Base-by-base conservation (phyloP, 1,140 invertebrate species). In the Cecropterus lyciades region DNA sequence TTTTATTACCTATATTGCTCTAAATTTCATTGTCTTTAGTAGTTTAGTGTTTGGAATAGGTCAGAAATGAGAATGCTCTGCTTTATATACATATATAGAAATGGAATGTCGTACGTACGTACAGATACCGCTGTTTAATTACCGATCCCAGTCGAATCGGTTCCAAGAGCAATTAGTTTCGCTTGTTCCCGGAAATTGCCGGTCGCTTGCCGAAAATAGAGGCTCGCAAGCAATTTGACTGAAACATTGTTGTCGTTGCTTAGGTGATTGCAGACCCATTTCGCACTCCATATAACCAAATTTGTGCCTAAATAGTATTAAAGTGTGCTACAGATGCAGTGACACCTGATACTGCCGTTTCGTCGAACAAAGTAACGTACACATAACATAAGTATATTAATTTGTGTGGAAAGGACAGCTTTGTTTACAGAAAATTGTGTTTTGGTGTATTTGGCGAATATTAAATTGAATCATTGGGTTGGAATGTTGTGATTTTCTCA, bases 111-210 rank as follows among this genome's bases (percentile, higher is more conserved):
- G 9, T 43, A 43, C n/a, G 1, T 43, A 43, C 14, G 14, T 43
- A 14, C 40, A 14, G 40, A 14, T 43, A 43, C 10, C 40, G 13
- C 40, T 37, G 9, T 55, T 55, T 55, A 55, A 55, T 55, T 55
- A 55, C 52, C 16, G 15, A 20, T 42, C 37, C 52, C 16, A 40
- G 3, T 55, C 17, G 6, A 42, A 40, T 20, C 11, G 17, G 33
- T 42, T 55, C 33, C 33, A 55, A 42, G 52, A 37, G 40, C 16
- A 55, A 42, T 55, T 55, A 55, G 52, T 40, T 40, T 37, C 52
- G 52, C 52, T 56, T 56, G 33, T 56, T 42, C 15, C 52, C 52
- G 52, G 37, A 56, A 56, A 56, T 56, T 56, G 52, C n/a, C 52
- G 52, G 16, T 42, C 16, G 16, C 16, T 56, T 24, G 33, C 52